Evolutionary conservation across 2,113 vertebrate genomes (phyloP).

Genomic region (Archilochus colubris): DNA sequence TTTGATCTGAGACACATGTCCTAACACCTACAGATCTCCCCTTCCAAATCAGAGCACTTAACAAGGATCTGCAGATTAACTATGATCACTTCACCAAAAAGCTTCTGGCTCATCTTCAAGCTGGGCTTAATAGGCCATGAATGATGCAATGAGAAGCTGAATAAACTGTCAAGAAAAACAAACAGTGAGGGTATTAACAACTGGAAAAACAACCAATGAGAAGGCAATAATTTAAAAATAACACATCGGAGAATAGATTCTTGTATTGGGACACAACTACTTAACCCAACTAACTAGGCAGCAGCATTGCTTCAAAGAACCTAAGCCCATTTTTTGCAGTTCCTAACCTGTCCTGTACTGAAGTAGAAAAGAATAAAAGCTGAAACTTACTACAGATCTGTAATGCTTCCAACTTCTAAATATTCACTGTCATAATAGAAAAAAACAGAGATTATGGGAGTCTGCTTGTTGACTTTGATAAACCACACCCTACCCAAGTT

Average conservation of each 20-base stretch:
- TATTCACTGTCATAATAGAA: background rate
- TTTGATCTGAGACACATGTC: background rate
- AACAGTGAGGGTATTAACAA: background rate
- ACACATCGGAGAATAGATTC: background rate
- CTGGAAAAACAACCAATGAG: background rate
- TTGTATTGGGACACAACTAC: background rate
- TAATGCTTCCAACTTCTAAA: background rate
- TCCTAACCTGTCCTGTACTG: background rate
- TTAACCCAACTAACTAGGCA: background rate
- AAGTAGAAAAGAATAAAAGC: background rate
- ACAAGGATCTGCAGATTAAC: background rate
- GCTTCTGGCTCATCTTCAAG: background rate
- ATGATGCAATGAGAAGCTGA: background rate
- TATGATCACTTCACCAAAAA: background rate
- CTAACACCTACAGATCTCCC: background rate
- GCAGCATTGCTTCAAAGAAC: background rate
- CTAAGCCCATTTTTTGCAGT: background rate
- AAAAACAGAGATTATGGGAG: background rate
- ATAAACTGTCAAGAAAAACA: background rate
- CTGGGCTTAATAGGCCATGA: background rate
- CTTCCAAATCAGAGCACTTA: background rate
- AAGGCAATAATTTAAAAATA: slow-evolving; percentile 1
- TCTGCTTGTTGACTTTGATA: background rate
- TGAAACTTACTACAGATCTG: background rate
- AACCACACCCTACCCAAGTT: background rate